phyloP scores from a whole-genome alignment of 2,113 vertebrate genomes.

The Perccottus glenii region DNA sequence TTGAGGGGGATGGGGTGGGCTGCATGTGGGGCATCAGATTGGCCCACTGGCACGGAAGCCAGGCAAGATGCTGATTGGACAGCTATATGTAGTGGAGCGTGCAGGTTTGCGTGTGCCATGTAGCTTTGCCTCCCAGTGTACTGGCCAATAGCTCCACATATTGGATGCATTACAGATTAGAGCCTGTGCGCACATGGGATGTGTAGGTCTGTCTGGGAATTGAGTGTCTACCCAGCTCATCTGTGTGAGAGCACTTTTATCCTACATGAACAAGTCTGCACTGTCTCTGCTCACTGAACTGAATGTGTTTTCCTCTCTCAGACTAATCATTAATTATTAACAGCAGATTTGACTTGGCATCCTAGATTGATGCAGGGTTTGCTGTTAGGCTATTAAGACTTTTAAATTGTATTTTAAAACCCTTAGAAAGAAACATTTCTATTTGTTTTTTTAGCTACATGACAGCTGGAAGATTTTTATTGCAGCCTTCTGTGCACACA shows the following conservation, averaged over 20 bases:
- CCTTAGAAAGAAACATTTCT: conserved; percentile 20
- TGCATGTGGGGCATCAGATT: conserved; percentile 65
- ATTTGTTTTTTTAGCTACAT: neutral
- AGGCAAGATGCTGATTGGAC: conserved; percentile 63
- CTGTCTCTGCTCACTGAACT: conserved; percentile 45
- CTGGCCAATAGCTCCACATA: conserved; percentile 57
- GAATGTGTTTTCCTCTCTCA: conserved; percentile 67
- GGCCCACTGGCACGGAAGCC: conserved; percentile 48
- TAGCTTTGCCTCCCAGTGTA: conserved; percentile 48
- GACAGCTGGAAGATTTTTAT: too few species aligned
- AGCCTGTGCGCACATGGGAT: conserved; percentile 37
- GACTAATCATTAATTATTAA: conserved; percentile 73
- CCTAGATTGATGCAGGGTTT: conserved; percentile 47
- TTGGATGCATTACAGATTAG: conserved; percentile 70
- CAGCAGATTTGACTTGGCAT: conserved; percentile 56
- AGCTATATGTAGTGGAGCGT: conserved; percentile 53
- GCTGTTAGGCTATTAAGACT: conserved; percentile 9
- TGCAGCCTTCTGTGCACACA: conserved; percentile 6
- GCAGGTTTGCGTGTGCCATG: conserved; percentile 64
- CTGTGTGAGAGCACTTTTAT: conserved; percentile 61
- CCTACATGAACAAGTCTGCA: conserved; percentile 53
- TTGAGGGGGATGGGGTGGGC: conserved; percentile 23
- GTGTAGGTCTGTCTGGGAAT: conserved; percentile 23
- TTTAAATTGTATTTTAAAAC: conserved; percentile 17
- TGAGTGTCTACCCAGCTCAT: conserved; percentile 57